Conservation (phyloP, 30 jellyfish, hydroid and myxozoan genomes). For the Turritopsis dohrnii region DNA sequence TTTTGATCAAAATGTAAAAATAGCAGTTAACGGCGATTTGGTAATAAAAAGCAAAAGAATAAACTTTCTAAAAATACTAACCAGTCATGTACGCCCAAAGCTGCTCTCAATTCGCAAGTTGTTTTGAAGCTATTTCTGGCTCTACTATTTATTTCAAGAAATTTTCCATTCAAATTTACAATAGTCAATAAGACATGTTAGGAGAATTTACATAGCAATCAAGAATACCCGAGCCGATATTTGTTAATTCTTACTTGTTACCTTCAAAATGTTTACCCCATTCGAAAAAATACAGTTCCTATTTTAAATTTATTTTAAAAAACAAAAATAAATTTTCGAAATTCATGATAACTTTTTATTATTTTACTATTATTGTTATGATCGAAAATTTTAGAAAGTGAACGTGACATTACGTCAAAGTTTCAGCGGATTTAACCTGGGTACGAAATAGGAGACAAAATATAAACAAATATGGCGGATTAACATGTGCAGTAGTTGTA, state of each 20-base stretch:
- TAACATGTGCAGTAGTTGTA: neutral
- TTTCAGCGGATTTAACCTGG: conserved; percentile 25
- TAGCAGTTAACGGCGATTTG: conserved; percentile 41
- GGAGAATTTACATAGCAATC: conserved; percentile 24
- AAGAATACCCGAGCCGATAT: neutral
- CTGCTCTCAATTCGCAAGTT: conserved; percentile 82
- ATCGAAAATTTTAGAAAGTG: neutral
- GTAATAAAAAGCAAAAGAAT: conserved; percentile 73
- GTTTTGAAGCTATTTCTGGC: conserved; percentile 73
- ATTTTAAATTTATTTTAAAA: neutral
- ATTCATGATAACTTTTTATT: neutral
- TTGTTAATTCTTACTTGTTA: neutral
- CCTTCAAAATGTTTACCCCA: neutral
- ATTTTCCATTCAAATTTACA: conserved; percentile 23
- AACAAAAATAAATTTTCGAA: neutral
- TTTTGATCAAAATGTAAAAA: conserved; percentile 20
- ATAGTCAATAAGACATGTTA: conserved; percentile 15
- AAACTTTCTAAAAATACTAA: conserved; percentile 95
- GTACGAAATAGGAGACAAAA: neutral
- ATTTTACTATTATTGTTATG: neutral
- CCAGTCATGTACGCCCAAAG: conserved; percentile 99
- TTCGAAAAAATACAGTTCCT: neutral
- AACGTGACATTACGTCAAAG: neutral
- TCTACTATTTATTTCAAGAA: conserved; percentile 36
- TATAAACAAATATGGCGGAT: conserved; percentile 17